Base-by-base conservation (phyloP, 2,888 invertebrate species). In the Lydus trimaculatus region DNA sequence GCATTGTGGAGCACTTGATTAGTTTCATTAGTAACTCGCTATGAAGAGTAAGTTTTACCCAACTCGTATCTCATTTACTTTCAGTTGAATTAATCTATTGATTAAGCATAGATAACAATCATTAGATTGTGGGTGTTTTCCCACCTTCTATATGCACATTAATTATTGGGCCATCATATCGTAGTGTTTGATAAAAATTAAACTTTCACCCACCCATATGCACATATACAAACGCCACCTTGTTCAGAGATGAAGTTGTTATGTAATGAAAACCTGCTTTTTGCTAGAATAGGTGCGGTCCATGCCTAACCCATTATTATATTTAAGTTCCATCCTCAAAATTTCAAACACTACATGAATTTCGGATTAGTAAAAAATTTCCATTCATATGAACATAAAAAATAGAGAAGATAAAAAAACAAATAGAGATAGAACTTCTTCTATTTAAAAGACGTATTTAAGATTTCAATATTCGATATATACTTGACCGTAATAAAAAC, bases 21-120 rank as follows among this genome's bases (percentile, higher is more conserved):
- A 69, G 69, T 65, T 69, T 69, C 65, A 69, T 69, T 69, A 69
- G 69, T 63, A 59, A 63, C 59, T 60, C 2, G 8, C 20, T 48
- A 20, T 1, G 48, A 20, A 20, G 20, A 48, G 2, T 23, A 20
- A 48, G 20, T 48, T 9, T 11, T 48, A 48, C 9, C 17, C n/a
- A 43, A 43, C n/a, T n/a, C n/a, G 17, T 43, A 43, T 48, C 20
- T 48, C 20, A 9, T 20, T 48, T 48, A 48, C 20, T 9, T 48
- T 48, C 20, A 23, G 9, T 8, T 11, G 9, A 48, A 11, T 20
- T 20, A 48, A 9, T 48, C 48, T 48, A 5, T 2, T 20, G 20
- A 48, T 48, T 48, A 48, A n/a, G 20, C 48, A 48, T 20, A 48
- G 20, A 48, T 20, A 20, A 2, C 8, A 11, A 48, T 48, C 11